Evolutionary conservation across 2,113 vertebrate species (phyloP).

Genomic region (Anarhynchus alexandrinus): DNA sequence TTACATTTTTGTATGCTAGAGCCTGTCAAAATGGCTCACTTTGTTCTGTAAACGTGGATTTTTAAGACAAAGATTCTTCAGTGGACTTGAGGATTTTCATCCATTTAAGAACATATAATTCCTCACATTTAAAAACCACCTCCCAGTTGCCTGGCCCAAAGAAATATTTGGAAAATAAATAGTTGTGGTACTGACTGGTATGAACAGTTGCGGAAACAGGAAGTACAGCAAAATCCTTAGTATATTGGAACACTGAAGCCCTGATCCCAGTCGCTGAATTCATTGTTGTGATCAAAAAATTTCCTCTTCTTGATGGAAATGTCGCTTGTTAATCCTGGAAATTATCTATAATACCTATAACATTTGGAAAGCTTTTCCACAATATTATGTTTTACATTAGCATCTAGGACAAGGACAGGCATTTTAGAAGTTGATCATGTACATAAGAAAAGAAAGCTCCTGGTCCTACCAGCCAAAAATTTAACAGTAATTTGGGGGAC

Average conservation of each 20-base stretch:
- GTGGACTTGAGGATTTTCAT: background rate
- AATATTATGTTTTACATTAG: background rate
- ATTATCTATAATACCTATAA: background rate
- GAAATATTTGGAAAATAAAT: background rate
- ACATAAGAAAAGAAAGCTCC: background rate
- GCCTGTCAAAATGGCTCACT: background rate
- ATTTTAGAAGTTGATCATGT: background rate
- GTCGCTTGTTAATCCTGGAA: background rate
- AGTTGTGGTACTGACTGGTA: background rate
- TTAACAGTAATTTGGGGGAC: background rate
- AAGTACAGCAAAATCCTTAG: background rate
- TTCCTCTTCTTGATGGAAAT: background rate
- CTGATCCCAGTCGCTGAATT: background rate
- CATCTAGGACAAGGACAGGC: background rate
- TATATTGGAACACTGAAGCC: background rate
- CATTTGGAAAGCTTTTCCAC: background rate
- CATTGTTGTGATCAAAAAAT: background rate
- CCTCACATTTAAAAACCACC: background rate
- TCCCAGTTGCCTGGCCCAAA: background rate
- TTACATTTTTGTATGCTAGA: background rate
- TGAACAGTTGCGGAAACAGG: background rate
- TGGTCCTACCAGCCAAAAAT: background rate
- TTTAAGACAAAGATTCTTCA: background rate
- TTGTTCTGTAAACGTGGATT: background rate
- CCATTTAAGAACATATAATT: background rate